Evolutionary conservation across 2,113 vertebrate genomes (phyloP).

Genomic region (Gopherus flavomarginatus): DNA sequence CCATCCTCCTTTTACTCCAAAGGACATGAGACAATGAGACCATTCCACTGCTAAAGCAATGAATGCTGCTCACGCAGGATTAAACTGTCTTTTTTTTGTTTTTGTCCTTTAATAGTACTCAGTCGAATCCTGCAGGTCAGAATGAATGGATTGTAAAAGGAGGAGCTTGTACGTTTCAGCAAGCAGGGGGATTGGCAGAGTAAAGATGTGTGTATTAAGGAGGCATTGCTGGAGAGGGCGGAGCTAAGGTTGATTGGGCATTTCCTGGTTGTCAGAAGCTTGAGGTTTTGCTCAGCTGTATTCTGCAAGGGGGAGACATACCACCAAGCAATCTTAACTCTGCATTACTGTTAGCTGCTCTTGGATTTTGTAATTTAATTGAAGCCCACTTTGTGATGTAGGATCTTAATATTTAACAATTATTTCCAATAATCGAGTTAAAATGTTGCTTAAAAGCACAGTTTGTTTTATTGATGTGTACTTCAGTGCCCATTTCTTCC

Average conservation of each 20-base stretch:
- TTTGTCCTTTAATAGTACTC: not conserved
- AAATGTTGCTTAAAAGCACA: slow-evolving; percentile 25
- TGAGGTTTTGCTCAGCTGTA: not conserved
- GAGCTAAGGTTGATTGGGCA: not conserved
- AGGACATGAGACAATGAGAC: not conserved
- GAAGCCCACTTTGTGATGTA: slow-evolving; percentile 29
- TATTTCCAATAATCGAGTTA: not conserved
- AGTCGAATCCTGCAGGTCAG: not conserved
- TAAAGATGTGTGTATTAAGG: not conserved
- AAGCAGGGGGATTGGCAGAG: not conserved
- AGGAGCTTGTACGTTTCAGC: not conserved
- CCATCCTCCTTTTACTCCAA: not conserved
- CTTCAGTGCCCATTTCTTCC: not conserved
- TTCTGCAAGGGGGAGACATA: not conserved
- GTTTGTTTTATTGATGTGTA: not conserved
- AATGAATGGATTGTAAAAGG: not conserved
- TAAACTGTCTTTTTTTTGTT: not conserved
- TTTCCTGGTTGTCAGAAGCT: not conserved
- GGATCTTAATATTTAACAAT: slow-evolving; percentile 10
- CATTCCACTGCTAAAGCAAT: not conserved
- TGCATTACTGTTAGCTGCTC: not conserved
- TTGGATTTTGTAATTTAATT: not conserved
- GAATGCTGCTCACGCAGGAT: not conserved
- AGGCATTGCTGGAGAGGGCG: not conserved
- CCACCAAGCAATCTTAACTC: not conserved